A percentile compares a stretch with the other conserved stretches of the same genome.
These are phyloP conservation scores for Anthoscopus minutus DNA, from an alignment of 2,113 vertebrate genomes.

Conservation along the genomic window DNA sequence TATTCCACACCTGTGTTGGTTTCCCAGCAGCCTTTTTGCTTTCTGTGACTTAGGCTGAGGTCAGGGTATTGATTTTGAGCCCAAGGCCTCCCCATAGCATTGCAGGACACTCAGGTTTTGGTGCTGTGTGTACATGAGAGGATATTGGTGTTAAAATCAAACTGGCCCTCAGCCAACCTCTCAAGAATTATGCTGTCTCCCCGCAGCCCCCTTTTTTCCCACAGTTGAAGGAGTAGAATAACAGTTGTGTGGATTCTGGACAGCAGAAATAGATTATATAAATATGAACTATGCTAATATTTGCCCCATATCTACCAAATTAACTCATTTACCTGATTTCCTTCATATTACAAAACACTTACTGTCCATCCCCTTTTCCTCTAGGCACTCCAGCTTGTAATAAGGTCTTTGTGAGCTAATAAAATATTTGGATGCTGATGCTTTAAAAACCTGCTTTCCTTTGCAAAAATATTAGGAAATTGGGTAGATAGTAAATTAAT, in stretches of 20 bases:
- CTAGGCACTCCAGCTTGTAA: background rate
- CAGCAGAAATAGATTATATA: background rate
- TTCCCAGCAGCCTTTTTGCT: background rate
- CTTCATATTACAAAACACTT: background rate
- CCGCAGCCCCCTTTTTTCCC: background rate
- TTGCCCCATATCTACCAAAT: background rate
- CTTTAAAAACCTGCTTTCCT: background rate
- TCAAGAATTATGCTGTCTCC: background rate
- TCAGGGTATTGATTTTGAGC: background rate
- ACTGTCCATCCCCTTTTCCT: background rate
- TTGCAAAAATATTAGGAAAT: background rate
- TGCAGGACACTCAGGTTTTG: background rate
- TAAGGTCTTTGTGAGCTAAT: background rate
- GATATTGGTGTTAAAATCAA: background rate
- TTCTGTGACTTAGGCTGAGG: background rate
- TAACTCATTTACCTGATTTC: background rate
- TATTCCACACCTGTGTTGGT: background rate
- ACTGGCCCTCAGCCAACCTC: background rate
- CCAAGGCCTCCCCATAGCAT: background rate
- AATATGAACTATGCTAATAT: background rate
- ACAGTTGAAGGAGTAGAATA: background rate
- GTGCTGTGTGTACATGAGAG: background rate
- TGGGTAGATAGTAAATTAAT: background rate
- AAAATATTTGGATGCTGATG: background rate
- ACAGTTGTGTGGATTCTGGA: background rate